Base-by-base conservation (phyloP, 2,797 vertebrate genomes). In the Amphiprion clarkii region DNA sequence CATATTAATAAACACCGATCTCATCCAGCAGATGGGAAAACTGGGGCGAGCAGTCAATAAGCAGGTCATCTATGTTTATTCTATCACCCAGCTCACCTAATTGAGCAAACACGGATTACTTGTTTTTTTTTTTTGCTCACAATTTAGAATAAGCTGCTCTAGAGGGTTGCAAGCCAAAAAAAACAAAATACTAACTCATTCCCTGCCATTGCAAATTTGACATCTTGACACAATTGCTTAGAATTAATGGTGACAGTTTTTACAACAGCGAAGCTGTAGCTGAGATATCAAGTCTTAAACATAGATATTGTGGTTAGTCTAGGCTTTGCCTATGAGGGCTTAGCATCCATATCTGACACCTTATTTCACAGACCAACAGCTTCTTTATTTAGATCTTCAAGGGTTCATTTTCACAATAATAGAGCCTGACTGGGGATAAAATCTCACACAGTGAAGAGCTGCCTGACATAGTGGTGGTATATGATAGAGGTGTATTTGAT, bases 11-110 rank as follows among this genome's bases (percentile, higher is more conserved):
- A 68, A 58, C 14, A 25, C 16, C 40, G 58, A 54, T 67, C 54
- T 62, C 7, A n/a, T 12, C 42, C 40, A 73, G 5, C 21, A 59
- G 14, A 36, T 0, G 19, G n/a, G 17, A 14, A 63, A 56, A 49
- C 40, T 53, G 2, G 6, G 31, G 13, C 14, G 56, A 55, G 10
- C n/a, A 44, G 33, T 39, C 17, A 33, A 19, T 39, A 40, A 71
- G 3, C 25, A 80, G 31, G 74, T 67, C 67, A 63, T 25, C 31
- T 39, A 16, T 64, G 48, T 64, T 54, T 58, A 36, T 57, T 70
- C 11, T 46, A 17, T 42, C 8, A 39, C 58, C 40, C 59, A 60
- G 42, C 36, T 19, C 4, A 3, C 29, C 13, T 21, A 12, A 55
- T 29, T 21, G 5, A 49, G 64, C 31, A 16, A 57, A 74, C 33